Base-by-base conservation (phyloP, 2,113 vertebrate species). In the Mesocricetus auratus region DNA sequence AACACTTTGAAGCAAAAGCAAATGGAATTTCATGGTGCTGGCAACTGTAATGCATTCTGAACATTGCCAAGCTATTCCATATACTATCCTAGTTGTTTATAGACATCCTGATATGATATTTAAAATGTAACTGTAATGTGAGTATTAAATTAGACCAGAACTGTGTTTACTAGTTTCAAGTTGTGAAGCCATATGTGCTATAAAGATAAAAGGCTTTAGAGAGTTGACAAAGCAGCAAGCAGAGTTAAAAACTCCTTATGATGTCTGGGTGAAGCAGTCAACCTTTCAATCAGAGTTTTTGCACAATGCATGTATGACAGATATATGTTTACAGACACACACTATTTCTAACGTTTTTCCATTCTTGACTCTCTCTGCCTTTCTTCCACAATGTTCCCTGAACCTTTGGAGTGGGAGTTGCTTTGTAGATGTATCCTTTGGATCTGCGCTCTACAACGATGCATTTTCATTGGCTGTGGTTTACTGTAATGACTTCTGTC, bases 1-100 rank as follows among this genome's bases (percentile, higher is more conserved):
- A 17, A 53, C 95, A 96, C 29, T 97, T 96, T 78, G 50, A 96
- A 92, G 86, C 83, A 82, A 94, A 96, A 69, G 33, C 91, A 89
- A 97, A 89, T 82, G 17, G 66, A 93, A 92, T 89, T 64, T 82
- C 79, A 79, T 81, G 85, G 75, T 53, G 11, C 33, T 94, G 75
- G 83, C 42, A 96, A 90, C 36, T n/a, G 68, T 11, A 19, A 53
- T 88, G 66, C 78, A 90, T 91, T 87, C 21, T 39, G 9, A 95
- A 73, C 82, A 33, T 69, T 31, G 29, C 58, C 58, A 75, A 92
- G 69, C 45, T 73, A 78, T 74, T 91, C 73, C 42, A 29, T 29
- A 39, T 36, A 94, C 81, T 91, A 94, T 68, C 75, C 89, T 17
- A 91, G 78, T 53, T 96, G 71, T 94, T 97, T 69, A 94, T 93